Evolutionary conservation across 1,140 invertebrate species (phyloP).

Genomic region (Radopholus similis): DNA sequence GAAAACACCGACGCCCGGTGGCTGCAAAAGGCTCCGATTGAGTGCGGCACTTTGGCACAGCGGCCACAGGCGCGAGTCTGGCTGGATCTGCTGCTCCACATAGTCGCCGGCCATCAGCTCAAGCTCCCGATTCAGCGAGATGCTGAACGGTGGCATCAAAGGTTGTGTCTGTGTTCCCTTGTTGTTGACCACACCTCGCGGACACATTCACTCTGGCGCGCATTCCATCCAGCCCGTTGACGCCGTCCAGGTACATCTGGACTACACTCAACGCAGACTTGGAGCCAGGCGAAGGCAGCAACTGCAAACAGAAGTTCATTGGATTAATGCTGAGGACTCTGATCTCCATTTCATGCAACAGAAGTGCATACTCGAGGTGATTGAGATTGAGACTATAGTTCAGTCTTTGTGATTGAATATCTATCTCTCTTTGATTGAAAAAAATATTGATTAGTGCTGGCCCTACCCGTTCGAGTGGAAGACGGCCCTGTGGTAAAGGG

Average conservation of each 20-base stretch:
- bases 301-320: no score
- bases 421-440: no score
- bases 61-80: slow-evolving; percentile 41
- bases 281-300: slow-evolving; percentile 28
- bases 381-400: no score
- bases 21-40: slow-evolving; percentile 35
- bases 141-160: slow-evolving; percentile 24
- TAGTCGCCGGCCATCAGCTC: slow-evolving; percentile 43
- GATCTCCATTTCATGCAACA: no score
- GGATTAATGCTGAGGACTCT: no score
- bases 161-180: neutral
- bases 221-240: slow-evolving; percentile 26
- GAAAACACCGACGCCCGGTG: slow-evolving; percentile 33
- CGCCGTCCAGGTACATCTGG: slow-evolving; percentile 37
- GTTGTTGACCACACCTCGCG: slow-evolving; percentile 24
- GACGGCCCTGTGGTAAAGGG: slow-evolving; percentile 5
- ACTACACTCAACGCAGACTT: slow-evolving; percentile 36
- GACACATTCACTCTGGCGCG: slow-evolving; percentile 42
- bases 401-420: no score
- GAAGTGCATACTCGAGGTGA: no score
- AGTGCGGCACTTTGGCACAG: slow-evolving; percentile 44
- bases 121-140: slow-evolving; percentile 44
- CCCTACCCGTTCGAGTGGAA: slow-evolving; percentile 4
- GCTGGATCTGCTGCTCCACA: slow-evolving; percentile 34
- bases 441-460: no score